These are phyloP conservation scores for Andrena camellia DNA, from an alignment of 2,888 invertebrate genomes.

Conservation along the genomic window DNA sequence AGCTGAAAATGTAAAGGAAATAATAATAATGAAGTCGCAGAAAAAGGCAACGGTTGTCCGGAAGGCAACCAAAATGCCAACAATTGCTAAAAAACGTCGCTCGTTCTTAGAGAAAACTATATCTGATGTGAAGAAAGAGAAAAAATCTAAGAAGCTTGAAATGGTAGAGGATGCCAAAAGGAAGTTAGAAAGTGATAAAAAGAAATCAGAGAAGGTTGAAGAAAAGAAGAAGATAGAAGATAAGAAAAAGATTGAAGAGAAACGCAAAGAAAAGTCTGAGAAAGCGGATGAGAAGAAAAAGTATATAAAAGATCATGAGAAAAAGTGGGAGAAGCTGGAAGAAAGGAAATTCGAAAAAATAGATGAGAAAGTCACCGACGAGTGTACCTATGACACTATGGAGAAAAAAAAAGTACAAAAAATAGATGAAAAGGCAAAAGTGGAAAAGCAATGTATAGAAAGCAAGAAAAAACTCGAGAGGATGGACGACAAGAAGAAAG, in stretches of 20 bases:
- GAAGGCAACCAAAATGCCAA: conserved; percentile 83
- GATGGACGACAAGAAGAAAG: conserved; percentile 70
- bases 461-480: conserved; percentile 79
- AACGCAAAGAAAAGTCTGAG: conserved; percentile 75
- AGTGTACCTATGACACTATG: conserved; percentile 60
- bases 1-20: conserved; percentile 80
- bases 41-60: conserved; percentile 83
- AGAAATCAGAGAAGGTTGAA: conserved; percentile 69
- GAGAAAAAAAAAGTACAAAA: conserved; percentile 75
- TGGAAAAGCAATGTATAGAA: conserved; percentile 70
- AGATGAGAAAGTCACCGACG: conserved; percentile 68
- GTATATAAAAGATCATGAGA: conserved; percentile 64
- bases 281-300: conserved; percentile 77
- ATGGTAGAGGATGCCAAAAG: conserved; percentile 75
- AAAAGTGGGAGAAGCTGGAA: conserved; percentile 70
- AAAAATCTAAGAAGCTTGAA: conserved; percentile 78
- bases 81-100: conserved; percentile 82
- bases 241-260: conserved; percentile 76
- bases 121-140: conserved; percentile 77
- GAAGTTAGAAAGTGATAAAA: conserved; percentile 73
- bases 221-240: conserved; percentile 74
- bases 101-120: conserved; percentile 76
- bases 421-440: conserved; percentile 74
- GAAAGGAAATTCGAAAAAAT: conserved; percentile 76
- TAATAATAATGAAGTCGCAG: conserved; percentile 83